phyloP scores from a whole-genome alignment of 2,888 invertebrate species.

The Escarpia spicata region DNA sequence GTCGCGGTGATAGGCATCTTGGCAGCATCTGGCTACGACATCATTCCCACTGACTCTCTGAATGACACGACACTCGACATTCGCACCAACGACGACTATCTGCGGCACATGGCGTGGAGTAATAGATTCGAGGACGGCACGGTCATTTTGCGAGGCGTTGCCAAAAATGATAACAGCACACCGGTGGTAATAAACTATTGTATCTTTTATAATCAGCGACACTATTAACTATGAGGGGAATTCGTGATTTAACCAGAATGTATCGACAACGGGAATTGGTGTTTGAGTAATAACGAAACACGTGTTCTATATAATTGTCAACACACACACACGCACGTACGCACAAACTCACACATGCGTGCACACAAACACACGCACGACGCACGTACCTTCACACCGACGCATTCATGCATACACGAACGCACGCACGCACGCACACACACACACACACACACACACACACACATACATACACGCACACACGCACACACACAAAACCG shows the following conservation, averaged over 20 bases:
- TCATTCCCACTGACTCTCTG: slow-evolving; percentile 29
- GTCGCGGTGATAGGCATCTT: slow-evolving; percentile 36
- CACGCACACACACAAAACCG: too few species aligned
- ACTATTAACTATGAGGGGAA: not conserved
- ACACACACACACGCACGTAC: too few species aligned
- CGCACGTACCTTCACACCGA: too few species aligned
- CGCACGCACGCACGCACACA: too few species aligned
- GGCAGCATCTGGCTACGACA: slow-evolving; percentile 34
- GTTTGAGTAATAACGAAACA: not conserved
- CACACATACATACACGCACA: too few species aligned
- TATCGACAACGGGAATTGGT: not conserved
- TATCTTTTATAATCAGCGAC: not conserved
- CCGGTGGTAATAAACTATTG: not conserved
- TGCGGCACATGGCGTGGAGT: slow-evolving; percentile 48
- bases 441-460: too few species aligned
- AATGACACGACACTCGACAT: slow-evolving; percentile 45
- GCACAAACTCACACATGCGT: too few species aligned
- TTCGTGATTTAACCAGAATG: not conserved
- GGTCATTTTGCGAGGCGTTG: slow-evolving; percentile 23
- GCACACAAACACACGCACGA: too few species aligned
- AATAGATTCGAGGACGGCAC: slow-evolving; percentile 32
- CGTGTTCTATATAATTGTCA: not conserved
- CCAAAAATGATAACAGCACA: not conserved
- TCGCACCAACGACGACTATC: slow-evolving; percentile 44
- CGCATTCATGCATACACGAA: too few species aligned